Base-by-base conservation (phyloP, 1,140 invertebrate species). In the Parapsyche elsis region DNA sequence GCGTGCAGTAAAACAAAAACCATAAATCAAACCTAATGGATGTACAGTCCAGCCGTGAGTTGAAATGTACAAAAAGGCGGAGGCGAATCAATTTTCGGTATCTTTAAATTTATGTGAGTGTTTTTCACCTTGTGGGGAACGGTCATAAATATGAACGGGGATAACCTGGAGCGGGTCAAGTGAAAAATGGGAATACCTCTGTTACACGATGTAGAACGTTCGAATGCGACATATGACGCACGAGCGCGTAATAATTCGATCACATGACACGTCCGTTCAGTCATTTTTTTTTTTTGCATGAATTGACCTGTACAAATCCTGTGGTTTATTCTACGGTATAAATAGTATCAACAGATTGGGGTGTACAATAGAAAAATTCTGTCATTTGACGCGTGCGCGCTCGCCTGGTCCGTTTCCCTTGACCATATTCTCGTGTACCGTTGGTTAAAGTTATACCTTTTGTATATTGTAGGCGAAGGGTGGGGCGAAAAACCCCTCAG, bases 11-110 rank as follows among this genome's bases (percentile, higher is more conserved):
- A 78, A 79, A 79, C 78, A 79, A 79, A 71, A 70, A 61, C 24
- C 49, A 79, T 79, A 79, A 79, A 79, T 79, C 78, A 79, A 79
- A 79, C 38, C 71, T 79, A 79, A 79, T 79, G 78, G 78, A 71
- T 73, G 44, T 45, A 74, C 21, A 73, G 78, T 79, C 78, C 78
- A 70, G 78, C 46, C 38, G 44, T 38, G 7, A 61, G 78, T 79
- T 79, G 78, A 73, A 79, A 79, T 61, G 70, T 79, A 73, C 44
- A 74, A 79, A 73, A 73, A 16, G 70, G 74, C 38, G 19, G 76
- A 46, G 10, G 12, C 23, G 59, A 77, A 77, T 77, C 53, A 77
- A 77, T 77, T 77, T 77, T 77, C 75, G 14, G 23, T 57, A 75
- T 53, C 73, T 75, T 75, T 59, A 75, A 57, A 75, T 75, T 75